Evolutionary conservation across 2,888 invertebrate species (phyloP).

Genomic region (Euspilapteryx auroguttella): DNA sequence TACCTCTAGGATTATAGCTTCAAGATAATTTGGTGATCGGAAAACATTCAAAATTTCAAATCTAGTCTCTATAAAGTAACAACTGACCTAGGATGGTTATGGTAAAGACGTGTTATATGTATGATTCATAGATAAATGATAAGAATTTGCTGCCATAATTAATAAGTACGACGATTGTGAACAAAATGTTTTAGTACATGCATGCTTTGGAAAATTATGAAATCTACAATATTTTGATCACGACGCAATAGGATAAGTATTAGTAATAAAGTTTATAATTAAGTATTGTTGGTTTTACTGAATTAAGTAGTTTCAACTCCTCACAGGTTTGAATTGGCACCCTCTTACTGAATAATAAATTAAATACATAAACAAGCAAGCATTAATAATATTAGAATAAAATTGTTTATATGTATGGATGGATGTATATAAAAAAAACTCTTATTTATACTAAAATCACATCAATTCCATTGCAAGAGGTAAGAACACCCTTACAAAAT

Average conservation of each 20-base stretch:
- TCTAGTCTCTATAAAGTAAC: not conserved
- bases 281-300: not conserved
- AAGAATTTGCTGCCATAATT: conserved; percentile 29
- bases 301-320: too few relatives aligned
- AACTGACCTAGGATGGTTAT: too few relatives aligned
- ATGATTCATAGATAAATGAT: too few relatives aligned
- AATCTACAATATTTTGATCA: conserved; percentile 41
- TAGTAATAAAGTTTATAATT: not conserved
- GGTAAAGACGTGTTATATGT: too few relatives aligned
- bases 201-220: conserved; percentile 1
- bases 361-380: too few relatives aligned
- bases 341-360: too few relatives aligned
- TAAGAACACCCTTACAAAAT: conserved; percentile 45
- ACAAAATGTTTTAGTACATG: conserved; percentile 26
- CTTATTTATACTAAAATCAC: conserved; percentile 31
- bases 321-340: too few relatives aligned
- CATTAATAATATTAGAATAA: too few relatives aligned
- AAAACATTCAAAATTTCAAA: not conserved
- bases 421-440: conserved; percentile 13
- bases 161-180: conserved; percentile 25
- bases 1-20: too few relatives aligned
- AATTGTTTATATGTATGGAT: too few relatives aligned
- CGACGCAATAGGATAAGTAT: conserved; percentile 17
- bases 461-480: conserved; percentile 40
- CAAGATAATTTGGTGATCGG: too few relatives aligned